Evolutionary conservation across 2,113 vertebrate genomes (phyloP).

Genomic region (Bubo scandiacus): DNA sequence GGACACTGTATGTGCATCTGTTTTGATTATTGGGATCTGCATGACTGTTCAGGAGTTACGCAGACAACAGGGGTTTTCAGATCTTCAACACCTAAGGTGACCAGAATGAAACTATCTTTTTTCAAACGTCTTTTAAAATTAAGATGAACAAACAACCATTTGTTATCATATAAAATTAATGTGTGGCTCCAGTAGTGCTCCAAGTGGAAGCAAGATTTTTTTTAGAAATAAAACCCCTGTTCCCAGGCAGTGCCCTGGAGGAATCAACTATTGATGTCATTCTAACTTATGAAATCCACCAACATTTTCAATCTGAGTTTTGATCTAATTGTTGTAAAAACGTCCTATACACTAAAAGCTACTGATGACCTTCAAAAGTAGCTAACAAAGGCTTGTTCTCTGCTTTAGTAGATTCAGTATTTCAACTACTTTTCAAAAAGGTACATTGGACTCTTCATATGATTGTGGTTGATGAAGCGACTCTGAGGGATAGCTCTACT

Average conservation of each 20-base stretch:
- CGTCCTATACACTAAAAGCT: conserved; percentile 63
- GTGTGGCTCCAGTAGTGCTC: conserved; percentile 20
- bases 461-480: conserved; percentile 60
- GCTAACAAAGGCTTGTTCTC: conserved; percentile 66
- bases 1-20: neutral
- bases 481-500: conserved; percentile 60
- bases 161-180: conserved; percentile 13
- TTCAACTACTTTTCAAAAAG: conserved; percentile 67
- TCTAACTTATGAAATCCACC: conserved; percentile 61
- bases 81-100: conserved; percentile 4
- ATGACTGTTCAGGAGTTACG: conserved; percentile 7
- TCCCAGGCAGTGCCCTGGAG: conserved; percentile 46
- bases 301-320: conserved; percentile 65
- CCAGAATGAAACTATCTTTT: neutral
- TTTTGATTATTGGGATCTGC: conserved; percentile 42
- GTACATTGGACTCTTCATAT: conserved; percentile 58
- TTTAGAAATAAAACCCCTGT: conserved; percentile 54
- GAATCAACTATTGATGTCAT: conserved; percentile 63
- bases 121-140: conserved; percentile 1
- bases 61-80: neutral
- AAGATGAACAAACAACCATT: conserved; percentile 60
- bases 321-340: conserved; percentile 70
- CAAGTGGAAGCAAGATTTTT: conserved; percentile 16
- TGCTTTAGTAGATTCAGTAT: conserved; percentile 62
- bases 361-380: conserved; percentile 68